A percentile compares a stretch with the other conserved stretches of the same genome.
Evolutionary conservation across 64 coral and sea anemone species (phyloP).

Genomic region (Pocillopora damicornis): DNA sequence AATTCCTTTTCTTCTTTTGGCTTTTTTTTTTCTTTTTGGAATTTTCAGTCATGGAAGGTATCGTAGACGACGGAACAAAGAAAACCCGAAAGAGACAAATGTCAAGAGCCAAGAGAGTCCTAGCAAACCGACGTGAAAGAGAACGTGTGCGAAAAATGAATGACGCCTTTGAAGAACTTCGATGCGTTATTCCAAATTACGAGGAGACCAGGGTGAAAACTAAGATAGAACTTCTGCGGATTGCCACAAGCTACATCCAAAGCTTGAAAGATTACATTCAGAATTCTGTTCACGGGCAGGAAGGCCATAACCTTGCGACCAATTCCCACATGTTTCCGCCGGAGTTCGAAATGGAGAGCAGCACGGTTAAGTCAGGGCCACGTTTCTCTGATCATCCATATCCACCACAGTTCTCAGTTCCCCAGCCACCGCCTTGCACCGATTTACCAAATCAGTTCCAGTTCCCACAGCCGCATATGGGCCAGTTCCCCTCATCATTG

Average conservation of each 20-base stretch:
- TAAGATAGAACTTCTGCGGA: slow-evolving; percentile 45
- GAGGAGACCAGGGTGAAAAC: slow-evolving; percentile 34
- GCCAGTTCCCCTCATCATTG: background rate
- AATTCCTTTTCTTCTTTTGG: too few relatives aligned
- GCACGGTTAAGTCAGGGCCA: background rate
- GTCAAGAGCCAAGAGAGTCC: slow-evolving; percentile 39
- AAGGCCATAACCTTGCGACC: background rate
- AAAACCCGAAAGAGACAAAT: slow-evolving; percentile 14
- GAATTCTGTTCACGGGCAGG: background rate
- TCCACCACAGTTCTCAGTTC: slow-evolving; percentile 14
- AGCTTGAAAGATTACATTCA: slow-evolving; percentile 25
- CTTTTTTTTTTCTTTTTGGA: too few relatives aligned
- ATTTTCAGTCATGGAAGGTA: background rate
- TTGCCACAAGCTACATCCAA: slow-evolving; percentile 60
- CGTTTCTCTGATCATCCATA: background rate
- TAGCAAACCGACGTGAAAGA: slow-evolving; percentile 54
- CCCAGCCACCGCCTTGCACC: background rate
- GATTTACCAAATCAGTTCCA: slow-evolving; percentile 23
- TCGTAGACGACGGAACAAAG: background rate
- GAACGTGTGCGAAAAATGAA: slow-evolving; percentile 60
- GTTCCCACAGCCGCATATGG: background rate
- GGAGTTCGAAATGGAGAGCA: background rate
- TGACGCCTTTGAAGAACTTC: slow-evolving; percentile 49
- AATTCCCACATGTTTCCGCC: slow-evolving; percentile 10
- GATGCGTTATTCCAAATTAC: slow-evolving; percentile 39